These are phyloP conservation scores for Heliocidaris erythrogramma DNA, from an alignment of 35 echinoderm and acorn worm genomes.

Conservation along the genomic window DNA sequence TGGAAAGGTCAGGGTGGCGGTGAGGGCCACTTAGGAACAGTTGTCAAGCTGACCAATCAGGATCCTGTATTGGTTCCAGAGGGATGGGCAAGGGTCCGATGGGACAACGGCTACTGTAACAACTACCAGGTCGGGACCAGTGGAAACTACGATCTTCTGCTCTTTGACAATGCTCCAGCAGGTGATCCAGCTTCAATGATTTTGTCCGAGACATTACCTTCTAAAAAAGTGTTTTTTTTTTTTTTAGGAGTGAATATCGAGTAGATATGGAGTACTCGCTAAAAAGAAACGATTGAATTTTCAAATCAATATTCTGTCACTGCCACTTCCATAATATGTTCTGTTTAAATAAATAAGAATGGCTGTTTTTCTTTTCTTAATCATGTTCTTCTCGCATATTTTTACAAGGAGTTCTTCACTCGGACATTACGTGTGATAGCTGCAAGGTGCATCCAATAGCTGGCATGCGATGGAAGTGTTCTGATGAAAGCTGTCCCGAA, in stretches of 20 bases:
- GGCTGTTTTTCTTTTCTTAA: too few relatives aligned
- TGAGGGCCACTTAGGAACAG: conserved; percentile 82
- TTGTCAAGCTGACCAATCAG: conserved; percentile 68
- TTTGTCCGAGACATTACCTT: too few relatives aligned
- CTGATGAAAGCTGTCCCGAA: conserved; percentile 66
- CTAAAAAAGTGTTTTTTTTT: too few relatives aligned
- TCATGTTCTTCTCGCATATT: too few relatives aligned
- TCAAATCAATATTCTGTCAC: too few relatives aligned
- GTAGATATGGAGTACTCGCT: too few relatives aligned
- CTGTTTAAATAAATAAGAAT: too few relatives aligned
- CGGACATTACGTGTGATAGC: conserved; percentile 73
- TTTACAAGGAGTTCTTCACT: conserved; percentile 76
- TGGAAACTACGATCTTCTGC: conserved; percentile 66
- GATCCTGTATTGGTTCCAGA: conserved; percentile 54
- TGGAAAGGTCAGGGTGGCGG: conserved; percentile 90
- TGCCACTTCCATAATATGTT: too few relatives aligned
- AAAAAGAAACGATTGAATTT: too few relatives aligned
- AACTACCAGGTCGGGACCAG: conserved; percentile 85
- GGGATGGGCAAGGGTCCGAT: conserved; percentile 85
- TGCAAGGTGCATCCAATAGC: conserved; percentile 69
- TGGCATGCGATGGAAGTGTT: conserved; percentile 93
- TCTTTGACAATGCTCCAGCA: conserved; percentile 88
- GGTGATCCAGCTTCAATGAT: conserved; percentile 72
- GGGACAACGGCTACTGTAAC: conserved; percentile 87
- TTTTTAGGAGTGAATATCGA: too few relatives aligned